A percentile compares a stretch with the other conserved stretches of the same genome.
Conservation (phyloP, 2,113 vertebrate genomes). For the Mellivora capensis region DNA sequence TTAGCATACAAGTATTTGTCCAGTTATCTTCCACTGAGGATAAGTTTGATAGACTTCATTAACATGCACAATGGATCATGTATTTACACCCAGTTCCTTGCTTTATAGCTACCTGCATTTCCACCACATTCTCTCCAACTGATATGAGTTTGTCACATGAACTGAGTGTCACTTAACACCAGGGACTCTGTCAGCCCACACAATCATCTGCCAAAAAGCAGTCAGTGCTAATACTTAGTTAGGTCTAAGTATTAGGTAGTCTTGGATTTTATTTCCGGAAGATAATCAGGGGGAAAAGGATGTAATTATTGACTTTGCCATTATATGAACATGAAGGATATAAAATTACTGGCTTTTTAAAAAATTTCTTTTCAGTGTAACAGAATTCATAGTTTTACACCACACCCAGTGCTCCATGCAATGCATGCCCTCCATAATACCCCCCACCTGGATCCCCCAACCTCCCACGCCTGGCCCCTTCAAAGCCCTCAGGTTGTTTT, state of each 20-base stretch:
- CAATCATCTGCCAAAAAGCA: not conserved
- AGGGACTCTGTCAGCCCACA: not conserved
- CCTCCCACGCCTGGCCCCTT: too few relatives aligned
- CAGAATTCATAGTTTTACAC: too few relatives aligned
- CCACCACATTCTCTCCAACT: not conserved
- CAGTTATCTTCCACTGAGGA: not conserved
- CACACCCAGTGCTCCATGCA: too few relatives aligned
- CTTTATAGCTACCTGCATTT: not conserved
- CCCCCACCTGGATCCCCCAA: too few relatives aligned
- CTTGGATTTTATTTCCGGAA: not conserved
- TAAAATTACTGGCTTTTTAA: too few relatives aligned
- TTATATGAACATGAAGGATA: not conserved
- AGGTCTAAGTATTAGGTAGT: not conserved
- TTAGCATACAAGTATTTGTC: not conserved
- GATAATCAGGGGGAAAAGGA: not conserved
- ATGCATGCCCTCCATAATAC: too few relatives aligned
- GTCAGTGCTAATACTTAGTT: not conserved
- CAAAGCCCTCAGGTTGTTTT: too few relatives aligned
- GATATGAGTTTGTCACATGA: not conserved
- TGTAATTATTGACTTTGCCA: not conserved
- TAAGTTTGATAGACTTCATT: not conserved
- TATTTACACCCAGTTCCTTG: not conserved
- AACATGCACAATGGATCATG: not conserved
- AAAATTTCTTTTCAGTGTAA: too few relatives aligned
- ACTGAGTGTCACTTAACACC: not conserved